These are phyloP conservation scores for Neodiprion fabricii DNA, from an alignment of 1,140 invertebrate genomes.

Conservation along the genomic window DNA sequence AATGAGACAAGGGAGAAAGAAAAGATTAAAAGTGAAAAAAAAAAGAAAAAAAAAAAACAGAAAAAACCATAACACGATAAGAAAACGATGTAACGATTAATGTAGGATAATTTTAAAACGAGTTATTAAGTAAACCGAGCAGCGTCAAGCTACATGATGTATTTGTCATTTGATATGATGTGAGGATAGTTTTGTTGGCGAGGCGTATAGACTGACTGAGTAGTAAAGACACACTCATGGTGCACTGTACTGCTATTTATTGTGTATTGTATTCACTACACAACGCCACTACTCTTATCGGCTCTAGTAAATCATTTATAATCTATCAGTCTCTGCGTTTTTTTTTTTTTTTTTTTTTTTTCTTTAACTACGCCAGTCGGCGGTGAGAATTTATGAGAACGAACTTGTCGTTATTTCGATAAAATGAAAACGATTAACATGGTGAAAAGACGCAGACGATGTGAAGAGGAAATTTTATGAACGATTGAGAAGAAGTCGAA, in stretches of 20 bases:
- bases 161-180: slow-evolving; percentile 31
- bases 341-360: slow-evolving; percentile 1
- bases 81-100: too few species aligned
- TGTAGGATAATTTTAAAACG: too few species aligned
- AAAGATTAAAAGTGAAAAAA: slow-evolving; percentile 2
- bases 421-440: too few species aligned
- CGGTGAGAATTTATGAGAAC: neutral
- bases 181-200: slow-evolving; percentile 27
- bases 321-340: too few species aligned
- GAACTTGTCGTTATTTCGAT: neutral
- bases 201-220: slow-evolving; percentile 33
- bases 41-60: neutral
- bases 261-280: slow-evolving; percentile 30
- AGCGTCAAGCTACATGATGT: slow-evolving; percentile 23
- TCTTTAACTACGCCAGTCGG: neutral
- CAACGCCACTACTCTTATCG: slow-evolving; percentile 26
- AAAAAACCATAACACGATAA: too few species aligned
- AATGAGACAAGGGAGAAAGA: slow-evolving; percentile 3
- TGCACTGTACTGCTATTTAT: slow-evolving; percentile 31
- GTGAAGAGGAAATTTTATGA: too few species aligned
- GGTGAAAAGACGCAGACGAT: too few species aligned
- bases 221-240: slow-evolving; percentile 27
- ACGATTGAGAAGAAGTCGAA: neutral
- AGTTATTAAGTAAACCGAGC: slow-evolving; percentile 12
- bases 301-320: neutral